phyloP scores from a whole-genome alignment of 2,113 vertebrate genomes.

The Taurulus bubalis region DNA sequence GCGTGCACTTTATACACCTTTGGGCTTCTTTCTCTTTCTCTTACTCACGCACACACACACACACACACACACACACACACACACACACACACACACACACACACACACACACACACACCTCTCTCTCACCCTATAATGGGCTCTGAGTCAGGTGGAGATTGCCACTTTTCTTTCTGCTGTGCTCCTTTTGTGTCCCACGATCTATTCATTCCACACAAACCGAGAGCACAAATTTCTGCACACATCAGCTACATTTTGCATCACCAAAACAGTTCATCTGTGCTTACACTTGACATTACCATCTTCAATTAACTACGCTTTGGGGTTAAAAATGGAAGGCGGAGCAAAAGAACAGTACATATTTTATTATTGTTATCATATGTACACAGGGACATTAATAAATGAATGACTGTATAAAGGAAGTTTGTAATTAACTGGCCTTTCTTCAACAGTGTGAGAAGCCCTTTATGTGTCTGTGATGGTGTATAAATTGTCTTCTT shows the following conservation, averaged over 20 bases:
- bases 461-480: neutral
- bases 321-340: neutral
- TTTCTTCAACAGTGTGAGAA: neutral
- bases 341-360: constrained; percentile 31
- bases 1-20: constrained; percentile 65
- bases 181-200: constrained; percentile 73
- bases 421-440: neutral
- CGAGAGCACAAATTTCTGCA: constrained; percentile 55
- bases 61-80: constrained; percentile 27
- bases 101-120: constrained; percentile 31
- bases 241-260: constrained; percentile 68
- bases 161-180: constrained; percentile 75
- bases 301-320: constrained; percentile 54
- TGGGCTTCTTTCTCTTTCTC: constrained; percentile 51
- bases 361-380: constrained; percentile 26
- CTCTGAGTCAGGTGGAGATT: constrained; percentile 78
- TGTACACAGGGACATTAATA: neutral
- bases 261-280: constrained; percentile 49
- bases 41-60: constrained; percentile 9
- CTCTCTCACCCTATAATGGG: constrained; percentile 74
- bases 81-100: constrained; percentile 14
- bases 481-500: neutral
- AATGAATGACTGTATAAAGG: neutral
- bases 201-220: constrained; percentile 71
- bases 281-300: constrained; percentile 4